A percentile compares a stretch with the other conserved stretches of the same genome.
These are phyloP conservation scores for Hemitrygon akajei DNA, from an alignment of 2,797 vertebrate genomes.

Conservation along the genomic window DNA sequence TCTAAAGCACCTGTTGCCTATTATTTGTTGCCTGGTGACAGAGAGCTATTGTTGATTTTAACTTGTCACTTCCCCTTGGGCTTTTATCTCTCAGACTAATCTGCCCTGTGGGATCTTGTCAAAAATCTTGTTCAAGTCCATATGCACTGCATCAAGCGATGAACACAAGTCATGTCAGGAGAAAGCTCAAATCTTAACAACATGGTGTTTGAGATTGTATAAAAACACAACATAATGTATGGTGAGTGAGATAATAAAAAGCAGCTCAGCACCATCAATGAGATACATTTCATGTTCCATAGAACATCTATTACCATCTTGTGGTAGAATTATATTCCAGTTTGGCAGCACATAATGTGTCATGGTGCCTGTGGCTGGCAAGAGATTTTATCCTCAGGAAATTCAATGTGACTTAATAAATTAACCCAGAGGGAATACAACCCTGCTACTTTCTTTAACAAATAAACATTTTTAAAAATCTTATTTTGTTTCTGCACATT, in stretches of 20 bases:
- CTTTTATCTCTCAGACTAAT: too few species aligned
- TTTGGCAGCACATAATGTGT: slow-evolving; percentile 3
- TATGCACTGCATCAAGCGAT: not conserved
- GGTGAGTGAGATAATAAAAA: slow-evolving; percentile 12
- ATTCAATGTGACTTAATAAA: not conserved
- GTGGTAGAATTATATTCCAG: not conserved
- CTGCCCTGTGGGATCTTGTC: too few species aligned
- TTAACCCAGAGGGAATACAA: not conserved
- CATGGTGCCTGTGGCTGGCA: slow-evolving; percentile 9
- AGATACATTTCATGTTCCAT: not conserved
- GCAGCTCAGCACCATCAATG: not conserved
- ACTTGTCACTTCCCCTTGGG: too few species aligned
- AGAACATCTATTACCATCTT: not conserved
- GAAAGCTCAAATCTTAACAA: not conserved
- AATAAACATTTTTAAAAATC: not conserved
- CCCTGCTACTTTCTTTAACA: not conserved
- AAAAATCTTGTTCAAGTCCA: too few species aligned
- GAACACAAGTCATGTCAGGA: not conserved
- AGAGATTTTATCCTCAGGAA: slow-evolving; percentile 1
- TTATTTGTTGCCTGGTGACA: too few species aligned
- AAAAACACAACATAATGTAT: not conserved
- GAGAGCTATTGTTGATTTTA: too few species aligned
- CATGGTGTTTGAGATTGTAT: not conserved
- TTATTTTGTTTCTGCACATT: not conserved
- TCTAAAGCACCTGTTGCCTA: too few species aligned